Conservation (phyloP, 2,888 invertebrate species). For the Gymnoscelis rufifasciata region DNA sequence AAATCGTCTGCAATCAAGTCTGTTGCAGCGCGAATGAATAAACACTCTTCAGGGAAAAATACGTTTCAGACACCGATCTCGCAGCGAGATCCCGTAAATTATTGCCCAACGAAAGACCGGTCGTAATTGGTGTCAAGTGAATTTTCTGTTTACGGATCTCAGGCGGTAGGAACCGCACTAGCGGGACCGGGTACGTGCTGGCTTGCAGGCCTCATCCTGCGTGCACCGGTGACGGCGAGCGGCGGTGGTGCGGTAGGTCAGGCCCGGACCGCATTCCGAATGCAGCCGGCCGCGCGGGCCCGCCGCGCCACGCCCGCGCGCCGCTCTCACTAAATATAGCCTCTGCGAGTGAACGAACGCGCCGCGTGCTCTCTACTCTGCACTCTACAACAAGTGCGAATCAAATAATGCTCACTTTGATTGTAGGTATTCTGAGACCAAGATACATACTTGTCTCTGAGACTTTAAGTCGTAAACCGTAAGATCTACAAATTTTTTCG, state of each 20-base stretch:
- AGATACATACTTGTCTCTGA: too few species aligned
- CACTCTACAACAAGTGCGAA: constrained; percentile 24
- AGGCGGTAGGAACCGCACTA: constrained; percentile 24
- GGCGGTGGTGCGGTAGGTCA: constrained; percentile 59
- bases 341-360: constrained; percentile 69
- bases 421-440: not conserved
- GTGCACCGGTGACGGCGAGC: constrained; percentile 56
- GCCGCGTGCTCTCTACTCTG: constrained; percentile 26
- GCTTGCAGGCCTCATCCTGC: constrained; percentile 14
- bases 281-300: constrained; percentile 45
- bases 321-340: constrained; percentile 73
- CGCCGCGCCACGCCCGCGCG: constrained; percentile 36
- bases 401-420: constrained; percentile 20
- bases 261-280: constrained; percentile 59
- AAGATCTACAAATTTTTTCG: constrained; percentile 17
- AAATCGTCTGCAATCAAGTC: constrained; percentile 29
- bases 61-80: constrained; percentile 17
- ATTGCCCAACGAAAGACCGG: constrained; percentile 26
- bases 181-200: constrained; percentile 25
- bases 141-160: constrained; percentile 31
- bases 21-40: constrained; percentile 27
- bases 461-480: constrained; percentile 15
- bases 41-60: constrained; percentile 28
- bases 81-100: constrained; percentile 20
- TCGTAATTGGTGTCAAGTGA: constrained; percentile 31